Base-by-base conservation (phyloP, 2,888 invertebrate genomes). In the Ligdia adustata region DNA sequence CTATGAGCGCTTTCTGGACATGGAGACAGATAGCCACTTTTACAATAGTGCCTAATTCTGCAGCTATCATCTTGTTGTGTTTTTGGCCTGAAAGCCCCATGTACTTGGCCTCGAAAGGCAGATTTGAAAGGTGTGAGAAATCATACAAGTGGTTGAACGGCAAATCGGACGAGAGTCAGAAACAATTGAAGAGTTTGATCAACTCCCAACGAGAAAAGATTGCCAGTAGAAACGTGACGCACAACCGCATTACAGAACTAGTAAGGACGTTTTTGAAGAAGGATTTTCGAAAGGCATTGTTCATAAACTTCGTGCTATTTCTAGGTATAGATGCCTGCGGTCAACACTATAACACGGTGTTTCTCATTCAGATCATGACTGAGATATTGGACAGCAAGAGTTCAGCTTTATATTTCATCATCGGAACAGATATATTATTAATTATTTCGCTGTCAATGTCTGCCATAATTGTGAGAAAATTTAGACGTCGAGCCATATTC, bases 1-100 rank as follows among this genome's bases (percentile, higher is more conserved):
- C 62, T 1, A 48, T 72, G 47, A 53, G 63, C 0, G 41, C 72
- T 1, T 48, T 54, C 26, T 66, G 63, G 52, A 42, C 55, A 5
- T 80, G 77, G 78, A 69, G 72, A 46, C 62, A 72, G 44, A 65
- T 77, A 16, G 58, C 69, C 2, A 34, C 45, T 0, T 43, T 69
- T 14, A 50, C 64, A 2, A 50, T 61, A 4, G 9, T 62, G 0
- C 40, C 59, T 0, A 40, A 60, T n/a, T 11, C 54, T 0, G 0
- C 58, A 1, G 37, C 66, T 0, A 38, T 66, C 0, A 9, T 72
- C 0, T 4, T 71, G 7, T 64, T 70, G 0, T 37, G 60, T 0
- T 61, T 66, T 7, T 79, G 75, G 70, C 66, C 68, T 0, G 79
- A 79, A 41, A 79, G 77, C 18, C 79, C 78, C 0, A 61, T 69